Conservation (phyloP, 1,140 invertebrate genomes). For the Bradysia coprophila region DNA sequence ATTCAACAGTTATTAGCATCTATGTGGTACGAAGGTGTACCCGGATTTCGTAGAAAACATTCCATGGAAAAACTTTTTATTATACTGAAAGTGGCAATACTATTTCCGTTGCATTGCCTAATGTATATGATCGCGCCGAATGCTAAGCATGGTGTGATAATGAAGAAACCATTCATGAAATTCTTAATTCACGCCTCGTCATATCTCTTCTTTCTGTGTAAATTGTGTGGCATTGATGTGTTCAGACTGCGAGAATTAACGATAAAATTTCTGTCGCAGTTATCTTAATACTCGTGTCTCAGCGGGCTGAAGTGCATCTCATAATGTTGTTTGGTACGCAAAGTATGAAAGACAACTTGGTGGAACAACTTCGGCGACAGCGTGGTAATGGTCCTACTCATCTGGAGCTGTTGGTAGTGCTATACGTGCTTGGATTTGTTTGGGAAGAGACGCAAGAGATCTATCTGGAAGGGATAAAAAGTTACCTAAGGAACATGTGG, state of each 20-base stretch:
- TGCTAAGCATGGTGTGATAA: slow-evolving; percentile 50
- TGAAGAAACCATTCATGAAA: slow-evolving; percentile 87
- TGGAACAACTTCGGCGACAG: slow-evolving; percentile 41
- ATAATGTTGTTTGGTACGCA: slow-evolving; percentile 51
- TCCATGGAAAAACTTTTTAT: slow-evolving; percentile 46
- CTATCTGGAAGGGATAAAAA: slow-evolving; percentile 60
- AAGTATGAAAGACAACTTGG: slow-evolving; percentile 34
- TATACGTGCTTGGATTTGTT: slow-evolving; percentile 74
- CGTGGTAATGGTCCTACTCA: slow-evolving; percentile 58
- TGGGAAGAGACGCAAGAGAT: slow-evolving; percentile 84
- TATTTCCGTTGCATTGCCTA: slow-evolving; percentile 73
- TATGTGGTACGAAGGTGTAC: slow-evolving; percentile 81
- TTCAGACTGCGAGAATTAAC: no score
- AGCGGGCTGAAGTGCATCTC: slow-evolving; percentile 58
- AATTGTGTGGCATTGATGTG: slow-evolving; percentile 28
- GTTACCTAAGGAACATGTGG: slow-evolving; percentile 84
- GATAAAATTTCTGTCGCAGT: no score
- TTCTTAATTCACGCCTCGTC: slow-evolving; percentile 83
- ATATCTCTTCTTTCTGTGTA: slow-evolving; percentile 79
- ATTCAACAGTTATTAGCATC: slow-evolving; percentile 80
- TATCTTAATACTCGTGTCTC: slow-evolving; percentile 68
- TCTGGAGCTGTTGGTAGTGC: slow-evolving; percentile 53
- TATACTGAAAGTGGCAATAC: slow-evolving; percentile 48
- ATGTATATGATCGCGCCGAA: slow-evolving; percentile 66
- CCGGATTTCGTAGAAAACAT: slow-evolving; percentile 66